phyloP scores from a whole-genome alignment of 2,888 invertebrate genomes.

The Harmothoe impar region DNA sequence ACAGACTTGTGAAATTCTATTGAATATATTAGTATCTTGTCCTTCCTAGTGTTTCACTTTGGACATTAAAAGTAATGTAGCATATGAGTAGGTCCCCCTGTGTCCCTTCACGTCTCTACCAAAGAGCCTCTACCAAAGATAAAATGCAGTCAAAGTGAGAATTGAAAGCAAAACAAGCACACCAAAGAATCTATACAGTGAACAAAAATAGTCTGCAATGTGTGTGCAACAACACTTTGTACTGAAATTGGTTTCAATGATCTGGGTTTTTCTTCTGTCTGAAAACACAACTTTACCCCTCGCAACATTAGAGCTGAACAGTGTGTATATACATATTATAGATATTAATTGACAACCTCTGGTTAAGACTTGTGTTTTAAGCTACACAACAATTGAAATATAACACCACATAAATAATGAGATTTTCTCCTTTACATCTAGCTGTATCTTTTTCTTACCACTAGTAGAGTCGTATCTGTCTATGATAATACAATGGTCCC shows the following conservation, averaged over 20 bases:
- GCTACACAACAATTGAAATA: conserved; percentile 17
- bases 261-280: neutral
- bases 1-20: no score
- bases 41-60: no score
- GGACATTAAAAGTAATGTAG: no score
- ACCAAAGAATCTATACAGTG: neutral
- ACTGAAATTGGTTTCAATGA: neutral
- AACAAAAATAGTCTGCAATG: neutral
- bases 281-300: neutral
- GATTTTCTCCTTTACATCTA: neutral
- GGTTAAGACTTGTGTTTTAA: neutral
- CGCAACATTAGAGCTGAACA: neutral
- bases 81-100: no score
- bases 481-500: conserved; percentile 37
- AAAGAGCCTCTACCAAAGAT: neutral
- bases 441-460: neutral
- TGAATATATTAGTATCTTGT: no score
- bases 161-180: conserved; percentile 43
- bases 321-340: conserved; percentile 7
- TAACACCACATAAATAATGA: conserved; percentile 15
- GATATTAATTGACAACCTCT: neutral
- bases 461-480: neutral
- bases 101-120: no score
- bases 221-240: neutral
- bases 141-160: neutral